phyloP scores from a whole-genome alignment of 2,797 vertebrate genomes.

The Huso huso region DNA sequence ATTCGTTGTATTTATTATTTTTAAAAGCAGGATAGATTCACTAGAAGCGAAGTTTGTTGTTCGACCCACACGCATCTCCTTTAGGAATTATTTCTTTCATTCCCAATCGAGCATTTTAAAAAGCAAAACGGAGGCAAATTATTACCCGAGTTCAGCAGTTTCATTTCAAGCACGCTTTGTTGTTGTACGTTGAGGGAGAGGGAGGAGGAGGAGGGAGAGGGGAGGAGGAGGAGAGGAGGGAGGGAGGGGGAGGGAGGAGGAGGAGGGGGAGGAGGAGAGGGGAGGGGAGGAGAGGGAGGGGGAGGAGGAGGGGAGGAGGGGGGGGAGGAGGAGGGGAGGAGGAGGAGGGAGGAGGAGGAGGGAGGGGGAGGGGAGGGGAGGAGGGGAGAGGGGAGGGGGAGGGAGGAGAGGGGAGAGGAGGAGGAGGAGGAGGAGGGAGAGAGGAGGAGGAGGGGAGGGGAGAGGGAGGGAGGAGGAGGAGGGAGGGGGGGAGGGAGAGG shows the following conservation, averaged over 20 bases:
- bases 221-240: background rate
- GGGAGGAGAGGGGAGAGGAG: conserved; percentile 32
- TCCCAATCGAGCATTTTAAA: background rate
- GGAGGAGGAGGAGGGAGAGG: background rate
- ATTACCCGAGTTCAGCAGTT: background rate
- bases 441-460: conserved; percentile 50
- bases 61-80: background rate
- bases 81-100: too few relatives aligned
- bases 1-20: too few relatives aligned
- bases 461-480: conserved; percentile 20
- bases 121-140: background rate
- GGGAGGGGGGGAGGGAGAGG: conserved; percentile 41
- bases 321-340: conserved; percentile 47
- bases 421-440: conserved; percentile 16
- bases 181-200: background rate
- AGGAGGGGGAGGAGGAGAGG: background rate
- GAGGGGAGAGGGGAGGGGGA: conserved; percentile 26
- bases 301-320: background rate
- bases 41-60: background rate
- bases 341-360: conserved; percentile 35
- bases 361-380: conserved; percentile 23
- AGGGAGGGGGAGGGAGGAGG: background rate
- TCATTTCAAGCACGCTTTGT: too few relatives aligned
- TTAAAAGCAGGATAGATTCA: background rate
- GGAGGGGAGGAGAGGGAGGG: background rate